A percentile compares a stretch with the other conserved stretches of the same genome.
Evolutionary conservation across 2,797 vertebrate genomes (phyloP).

Genomic region (Gephyroberyx darwinii): DNA sequence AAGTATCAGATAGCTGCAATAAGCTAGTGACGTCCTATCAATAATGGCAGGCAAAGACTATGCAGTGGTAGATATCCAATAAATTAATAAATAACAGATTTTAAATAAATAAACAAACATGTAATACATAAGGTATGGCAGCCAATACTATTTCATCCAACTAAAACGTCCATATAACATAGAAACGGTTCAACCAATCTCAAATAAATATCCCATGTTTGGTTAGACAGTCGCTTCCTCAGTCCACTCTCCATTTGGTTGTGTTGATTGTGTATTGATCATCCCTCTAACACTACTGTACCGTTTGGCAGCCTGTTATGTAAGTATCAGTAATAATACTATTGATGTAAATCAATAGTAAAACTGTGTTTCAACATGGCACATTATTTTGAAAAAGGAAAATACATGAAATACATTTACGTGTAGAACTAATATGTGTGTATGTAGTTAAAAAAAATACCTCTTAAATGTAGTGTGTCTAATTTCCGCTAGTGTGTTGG

Average conservation of each 20-base stretch:
- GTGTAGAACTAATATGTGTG: conserved; percentile 31
- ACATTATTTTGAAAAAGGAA: conserved; percentile 37
- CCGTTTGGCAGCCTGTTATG: conserved; percentile 30
- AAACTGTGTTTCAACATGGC: conserved; percentile 46
- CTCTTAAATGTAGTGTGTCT: conserved; percentile 7
- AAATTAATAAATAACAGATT: conserved; percentile 69
- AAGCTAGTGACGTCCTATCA: conserved; percentile 49
- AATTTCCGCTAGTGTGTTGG: conserved; percentile 13
- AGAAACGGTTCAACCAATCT: conserved; percentile 26
- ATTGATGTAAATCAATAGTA: conserved; percentile 43
- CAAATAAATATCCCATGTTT: conserved; percentile 63
- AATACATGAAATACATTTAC: conserved; percentile 8
- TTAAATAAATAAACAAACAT: conserved; percentile 70
- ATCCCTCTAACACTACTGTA: conserved; percentile 24
- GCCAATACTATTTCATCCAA: conserved; percentile 23
- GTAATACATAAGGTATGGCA: conserved; percentile 49
- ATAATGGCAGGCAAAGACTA: conserved; percentile 42
- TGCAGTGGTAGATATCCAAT: conserved; percentile 55
- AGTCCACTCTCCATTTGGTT: conserved; percentile 61
- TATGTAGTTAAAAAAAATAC: conserved; percentile 17
- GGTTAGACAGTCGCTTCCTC: conserved; percentile 50
- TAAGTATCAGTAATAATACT: conserved; percentile 38
- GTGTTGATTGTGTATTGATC: conserved; percentile 58
- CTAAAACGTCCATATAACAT: conserved; percentile 59
- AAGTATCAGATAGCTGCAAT: conserved; percentile 52